A percentile compares a stretch with the other conserved stretches of the same genome.
These are phyloP conservation scores for Geococcyx californianus DNA, from an alignment of 2,113 vertebrate species.

Conservation along the genomic window DNA sequence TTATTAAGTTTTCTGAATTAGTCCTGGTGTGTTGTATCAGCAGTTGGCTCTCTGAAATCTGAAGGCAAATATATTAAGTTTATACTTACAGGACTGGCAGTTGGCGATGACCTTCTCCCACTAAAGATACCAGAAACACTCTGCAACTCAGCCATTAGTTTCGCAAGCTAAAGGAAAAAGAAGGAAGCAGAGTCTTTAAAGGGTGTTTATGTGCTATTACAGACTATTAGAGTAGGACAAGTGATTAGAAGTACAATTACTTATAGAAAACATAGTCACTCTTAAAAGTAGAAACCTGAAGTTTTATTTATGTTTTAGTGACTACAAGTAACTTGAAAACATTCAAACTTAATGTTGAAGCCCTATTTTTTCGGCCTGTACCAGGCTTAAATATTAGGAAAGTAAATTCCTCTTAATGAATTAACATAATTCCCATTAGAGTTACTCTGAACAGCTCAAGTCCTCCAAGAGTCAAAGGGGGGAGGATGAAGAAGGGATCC, in stretches of 20 bases:
- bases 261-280: background rate
- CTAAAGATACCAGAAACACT: slow-evolving; percentile 85
- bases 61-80: background rate
- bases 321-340: background rate
- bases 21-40: background rate
- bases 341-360: background rate
- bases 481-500: background rate
- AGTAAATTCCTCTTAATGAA: background rate
- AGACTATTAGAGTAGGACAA: background rate
- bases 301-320: background rate
- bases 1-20: background rate
- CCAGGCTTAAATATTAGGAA: background rate
- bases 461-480: background rate
- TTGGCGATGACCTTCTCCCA: slow-evolving; percentile 68
- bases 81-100: slow-evolving; percentile 75
- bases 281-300: background rate
- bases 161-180: slow-evolving; percentile 84
- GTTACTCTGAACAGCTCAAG: background rate
- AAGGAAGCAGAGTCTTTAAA: slow-evolving; percentile 13
- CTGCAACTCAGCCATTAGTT: slow-evolving; percentile 94
- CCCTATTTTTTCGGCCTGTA: background rate
- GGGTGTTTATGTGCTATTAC: background rate
- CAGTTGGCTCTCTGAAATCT: background rate
- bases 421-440: background rate
- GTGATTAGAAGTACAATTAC: slow-evolving; percentile 21